phyloP scores from a whole-genome alignment of 2,797 vertebrate genomes.

The Platalea minor region DNA sequence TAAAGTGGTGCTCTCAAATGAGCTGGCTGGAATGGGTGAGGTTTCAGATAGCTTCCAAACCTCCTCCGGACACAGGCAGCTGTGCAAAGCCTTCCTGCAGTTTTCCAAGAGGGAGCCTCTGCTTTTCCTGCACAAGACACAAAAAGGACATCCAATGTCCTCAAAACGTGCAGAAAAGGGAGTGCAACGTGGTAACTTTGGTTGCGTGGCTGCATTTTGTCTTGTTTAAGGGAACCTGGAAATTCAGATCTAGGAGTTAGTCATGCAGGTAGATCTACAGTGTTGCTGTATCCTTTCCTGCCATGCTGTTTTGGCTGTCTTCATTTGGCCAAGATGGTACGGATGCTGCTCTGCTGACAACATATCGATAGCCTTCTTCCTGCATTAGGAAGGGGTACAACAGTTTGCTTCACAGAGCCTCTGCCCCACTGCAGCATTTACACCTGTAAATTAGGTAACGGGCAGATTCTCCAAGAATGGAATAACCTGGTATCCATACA shows the following conservation, averaged over 20 bases:
- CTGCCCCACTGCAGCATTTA: not conserved
- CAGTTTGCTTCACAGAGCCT: not conserved
- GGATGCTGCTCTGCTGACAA: not conserved
- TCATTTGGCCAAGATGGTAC: not conserved
- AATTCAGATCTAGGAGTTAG: not conserved
- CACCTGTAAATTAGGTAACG: not conserved
- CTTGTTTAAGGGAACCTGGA: not conserved
- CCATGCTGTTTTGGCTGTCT: not conserved
- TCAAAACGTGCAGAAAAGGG: not conserved
- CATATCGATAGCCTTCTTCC: not conserved
- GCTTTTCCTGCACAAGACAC: not conserved
- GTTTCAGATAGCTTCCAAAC: not conserved
- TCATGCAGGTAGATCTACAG: not conserved
- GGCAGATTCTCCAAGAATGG: not conserved
- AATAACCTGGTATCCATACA: not conserved
- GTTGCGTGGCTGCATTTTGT: not conserved
- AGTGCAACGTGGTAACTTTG: fast-evolving
- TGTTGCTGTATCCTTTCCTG: not conserved
- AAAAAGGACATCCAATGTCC: not conserved
- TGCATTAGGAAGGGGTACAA: not conserved
- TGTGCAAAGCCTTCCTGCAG: not conserved
- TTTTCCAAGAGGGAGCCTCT: not conserved
- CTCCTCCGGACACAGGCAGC: not conserved
- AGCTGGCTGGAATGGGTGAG: not conserved
- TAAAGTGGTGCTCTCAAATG: not conserved